Evolutionary conservation across 2,888 invertebrate genomes (phyloP).

Genomic region (Hirtodrosophila histrioides): DNA sequence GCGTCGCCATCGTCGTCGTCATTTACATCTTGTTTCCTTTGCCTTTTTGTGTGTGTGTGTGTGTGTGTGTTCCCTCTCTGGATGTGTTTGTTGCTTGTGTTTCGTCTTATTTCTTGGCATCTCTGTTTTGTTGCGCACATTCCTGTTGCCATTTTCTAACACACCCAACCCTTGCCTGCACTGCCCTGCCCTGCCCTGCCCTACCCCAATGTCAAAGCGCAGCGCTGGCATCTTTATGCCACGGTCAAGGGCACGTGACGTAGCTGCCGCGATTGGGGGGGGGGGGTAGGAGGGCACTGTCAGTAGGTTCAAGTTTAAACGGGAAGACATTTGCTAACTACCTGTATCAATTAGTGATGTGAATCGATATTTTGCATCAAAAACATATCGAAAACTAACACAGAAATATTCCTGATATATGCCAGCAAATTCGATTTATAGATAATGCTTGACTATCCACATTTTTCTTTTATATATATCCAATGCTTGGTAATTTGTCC

Average conservation of each 20-base stretch:
- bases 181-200: conserved; percentile 1
- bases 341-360: no score
- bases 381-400: no score
- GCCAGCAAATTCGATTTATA: no score
- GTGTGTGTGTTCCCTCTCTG: background rate
- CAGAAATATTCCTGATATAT: no score
- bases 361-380: no score
- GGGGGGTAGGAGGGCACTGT: background rate
- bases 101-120: conserved; percentile 60
- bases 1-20: conserved; percentile 49
- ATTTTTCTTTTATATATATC: no score
- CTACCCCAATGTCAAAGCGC: conserved; percentile 53
- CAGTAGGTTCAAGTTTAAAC: no score
- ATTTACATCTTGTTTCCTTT: conserved; percentile 49
- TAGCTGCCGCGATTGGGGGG: conserved; percentile 1
- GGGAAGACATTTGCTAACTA: no score
- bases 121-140: conserved; percentile 62
- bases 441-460: no score
- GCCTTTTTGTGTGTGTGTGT: conserved; percentile 3
- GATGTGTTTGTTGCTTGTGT: conserved; percentile 24
- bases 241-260: conserved; percentile 60
- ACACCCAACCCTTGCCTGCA: conserved; percentile 4
- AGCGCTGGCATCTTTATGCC: conserved; percentile 55
- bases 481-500: no score
- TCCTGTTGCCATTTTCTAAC: conserved; percentile 42